Evolutionary conservation across 2,888 invertebrate species (phyloP).

Genomic region (Sphaeridia pumilis): DNA sequence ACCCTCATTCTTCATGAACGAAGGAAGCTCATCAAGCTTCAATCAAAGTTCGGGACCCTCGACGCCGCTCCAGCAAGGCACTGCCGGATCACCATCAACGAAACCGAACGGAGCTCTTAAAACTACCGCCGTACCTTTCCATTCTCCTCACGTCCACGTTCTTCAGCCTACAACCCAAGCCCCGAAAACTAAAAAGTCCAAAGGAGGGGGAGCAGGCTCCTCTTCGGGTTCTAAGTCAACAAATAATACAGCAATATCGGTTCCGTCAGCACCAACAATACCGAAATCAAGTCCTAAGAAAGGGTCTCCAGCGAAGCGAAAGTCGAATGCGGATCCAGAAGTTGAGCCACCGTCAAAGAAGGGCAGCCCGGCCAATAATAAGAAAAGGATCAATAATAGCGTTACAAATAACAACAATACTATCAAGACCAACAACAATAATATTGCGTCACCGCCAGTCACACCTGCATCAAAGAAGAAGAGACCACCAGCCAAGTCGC

Average conservation of each 20-base stretch:
- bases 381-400: background rate
- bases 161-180: constrained; percentile 14
- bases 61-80: background rate
- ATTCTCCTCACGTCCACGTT: constrained; percentile 14
- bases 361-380: background rate
- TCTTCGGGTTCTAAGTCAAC: background rate
- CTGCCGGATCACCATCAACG: background rate
- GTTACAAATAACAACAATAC: constrained; percentile 3
- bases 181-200: background rate
- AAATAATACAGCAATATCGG: too few relatives aligned
- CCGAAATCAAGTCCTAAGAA: constrained; percentile 7
- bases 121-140: constrained; percentile 7
- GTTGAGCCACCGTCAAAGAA: background rate
- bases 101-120: constrained; percentile 27
- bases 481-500: background rate
- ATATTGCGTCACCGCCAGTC: background rate
- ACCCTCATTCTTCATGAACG: background rate
- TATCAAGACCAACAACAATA: constrained; percentile 10
- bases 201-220: constrained; percentile 10
- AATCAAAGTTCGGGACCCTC: background rate
- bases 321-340: constrained; percentile 1
- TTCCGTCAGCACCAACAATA: background rate
- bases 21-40: background rate
- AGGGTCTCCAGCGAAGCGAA: constrained; percentile 13
- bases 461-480: background rate